A percentile compares a stretch with the other conserved stretches of the same genome.
Evolutionary conservation across 2,113 vertebrate species (phyloP).

Genomic region (Rhinopomastus cyanomelas): DNA sequence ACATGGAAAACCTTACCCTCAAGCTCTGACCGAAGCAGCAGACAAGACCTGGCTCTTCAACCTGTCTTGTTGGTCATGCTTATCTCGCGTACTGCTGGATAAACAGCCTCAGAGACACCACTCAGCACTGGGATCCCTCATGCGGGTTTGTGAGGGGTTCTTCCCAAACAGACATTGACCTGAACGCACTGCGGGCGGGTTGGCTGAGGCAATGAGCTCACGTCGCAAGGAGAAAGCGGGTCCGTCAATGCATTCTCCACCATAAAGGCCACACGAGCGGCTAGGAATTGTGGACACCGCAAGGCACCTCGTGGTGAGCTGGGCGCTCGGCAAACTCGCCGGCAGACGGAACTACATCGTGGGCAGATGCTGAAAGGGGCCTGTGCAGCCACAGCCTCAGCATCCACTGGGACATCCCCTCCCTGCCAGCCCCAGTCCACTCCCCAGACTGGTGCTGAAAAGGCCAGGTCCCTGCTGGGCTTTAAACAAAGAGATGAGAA

Average conservation of each 20-base stretch:
- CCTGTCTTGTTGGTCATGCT: neutral
- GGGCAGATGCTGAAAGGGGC: neutral
- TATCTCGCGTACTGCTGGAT: neutral
- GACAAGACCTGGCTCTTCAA: neutral
- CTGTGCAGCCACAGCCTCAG: neutral
- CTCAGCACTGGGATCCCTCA: neutral
- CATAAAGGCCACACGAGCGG: neutral
- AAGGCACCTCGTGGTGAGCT: neutral
- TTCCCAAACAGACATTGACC: neutral
- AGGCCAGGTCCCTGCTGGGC: neutral
- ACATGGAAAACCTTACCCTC: neutral
- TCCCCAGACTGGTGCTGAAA: conserved; percentile 26
- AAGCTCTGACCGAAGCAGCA: neutral
- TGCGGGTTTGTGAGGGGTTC: neutral
- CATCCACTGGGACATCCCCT: neutral
- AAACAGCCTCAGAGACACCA: neutral
- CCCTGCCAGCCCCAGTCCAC: neutral
- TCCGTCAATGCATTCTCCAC: neutral
- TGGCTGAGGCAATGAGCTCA: neutral
- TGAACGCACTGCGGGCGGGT: neutral
- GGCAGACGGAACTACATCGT: neutral
- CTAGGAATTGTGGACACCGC: neutral
- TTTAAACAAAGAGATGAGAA: conserved; percentile 18
- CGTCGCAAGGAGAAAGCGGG: neutral
- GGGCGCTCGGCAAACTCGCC: neutral